Base-by-base conservation (phyloP, 2,888 invertebrate species). In the Acheta domesticus region DNA sequence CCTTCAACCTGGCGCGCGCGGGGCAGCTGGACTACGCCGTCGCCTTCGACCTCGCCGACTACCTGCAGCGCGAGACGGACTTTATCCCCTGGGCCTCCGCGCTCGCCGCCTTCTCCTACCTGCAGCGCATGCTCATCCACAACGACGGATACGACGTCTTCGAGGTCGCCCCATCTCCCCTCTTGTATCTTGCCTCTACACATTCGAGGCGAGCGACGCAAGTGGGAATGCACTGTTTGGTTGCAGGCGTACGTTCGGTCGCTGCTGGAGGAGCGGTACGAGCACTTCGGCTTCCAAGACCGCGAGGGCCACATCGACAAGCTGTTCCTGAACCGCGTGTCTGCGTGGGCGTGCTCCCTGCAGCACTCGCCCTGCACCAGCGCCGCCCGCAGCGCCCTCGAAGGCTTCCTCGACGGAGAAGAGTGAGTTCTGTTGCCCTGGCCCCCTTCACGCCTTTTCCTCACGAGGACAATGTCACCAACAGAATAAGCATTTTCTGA, bases 41-140 rank as follows among this genome's bases (percentile, higher is more conserved):
- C n/a, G 91, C 93, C 0, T 89, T 96, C 75, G 87, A 89, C 20
- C 88, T 94, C 48, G 88, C 93, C 0, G 88, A 89, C 2, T 97
- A 95, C 87, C 87, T 97, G 81, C 86, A 87, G 79, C 87, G 89
- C 14, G 94, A 94, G 86, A 89, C 86, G 0, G 90, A 92, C 19
- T 94, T 94, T 83, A 88, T 93, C n/a, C 95, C 96, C 0, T 96
- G 96, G 96, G 88, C 89, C 11, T 89, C 93, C 0, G 93, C 93
- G 0, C 87, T 90, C 76, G 88, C 85, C 73, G 87, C 86, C 0
- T 86, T 89, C 48, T 83, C 83, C 8, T 89, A 84, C 82, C 79
- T 90, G 49, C 83, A 85, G 50, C 21, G 49, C 21, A 75, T 12
- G 50, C 49, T 80, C 12, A 74, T 62, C 19, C 62, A 62, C 62